Evolutionary conservation across 1,140 invertebrate species (phyloP).

Genomic region (Drosophila equinoxialis): DNA sequence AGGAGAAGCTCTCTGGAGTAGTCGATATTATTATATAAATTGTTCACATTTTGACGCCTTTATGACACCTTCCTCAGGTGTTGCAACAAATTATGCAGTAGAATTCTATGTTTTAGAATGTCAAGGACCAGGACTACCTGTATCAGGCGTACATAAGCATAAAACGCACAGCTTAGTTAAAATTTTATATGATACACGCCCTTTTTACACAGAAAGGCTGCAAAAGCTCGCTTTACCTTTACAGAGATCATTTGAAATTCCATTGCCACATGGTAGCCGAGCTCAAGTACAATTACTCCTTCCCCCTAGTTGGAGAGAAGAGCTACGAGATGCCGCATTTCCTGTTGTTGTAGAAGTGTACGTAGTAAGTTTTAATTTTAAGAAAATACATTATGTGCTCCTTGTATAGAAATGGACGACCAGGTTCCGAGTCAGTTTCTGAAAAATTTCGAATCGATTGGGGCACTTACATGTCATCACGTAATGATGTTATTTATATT

Average conservation of each 20-base stretch:
- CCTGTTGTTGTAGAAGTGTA: constrained; percentile 92
- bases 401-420: constrained; percentile 91
- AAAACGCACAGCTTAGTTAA: constrained; percentile 88
- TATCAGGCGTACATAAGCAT: constrained; percentile 88
- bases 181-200: constrained; percentile 90
- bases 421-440: constrained; percentile 93
- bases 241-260: constrained; percentile 89
- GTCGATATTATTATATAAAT: constrained; percentile 89
- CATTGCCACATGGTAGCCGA: constrained; percentile 89
- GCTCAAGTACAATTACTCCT: constrained; percentile 91
- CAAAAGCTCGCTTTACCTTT: constrained; percentile 89
- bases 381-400: constrained; percentile 20
- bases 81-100: constrained; percentile 84
- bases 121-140: constrained; percentile 90
- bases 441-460: constrained; percentile 94
- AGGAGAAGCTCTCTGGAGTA: constrained; percentile 87
- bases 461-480: constrained; percentile 96
- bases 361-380: constrained; percentile 62
- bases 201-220: constrained; percentile 86
- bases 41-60: constrained; percentile 91
- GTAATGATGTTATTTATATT: constrained; percentile 94
- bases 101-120: constrained; percentile 91
- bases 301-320: constrained; percentile 92
- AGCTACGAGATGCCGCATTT: constrained; percentile 92
- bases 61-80: constrained; percentile 84